phyloP scores from a whole-genome alignment of 2,113 vertebrate species.

The Cercocebus atys region DNA sequence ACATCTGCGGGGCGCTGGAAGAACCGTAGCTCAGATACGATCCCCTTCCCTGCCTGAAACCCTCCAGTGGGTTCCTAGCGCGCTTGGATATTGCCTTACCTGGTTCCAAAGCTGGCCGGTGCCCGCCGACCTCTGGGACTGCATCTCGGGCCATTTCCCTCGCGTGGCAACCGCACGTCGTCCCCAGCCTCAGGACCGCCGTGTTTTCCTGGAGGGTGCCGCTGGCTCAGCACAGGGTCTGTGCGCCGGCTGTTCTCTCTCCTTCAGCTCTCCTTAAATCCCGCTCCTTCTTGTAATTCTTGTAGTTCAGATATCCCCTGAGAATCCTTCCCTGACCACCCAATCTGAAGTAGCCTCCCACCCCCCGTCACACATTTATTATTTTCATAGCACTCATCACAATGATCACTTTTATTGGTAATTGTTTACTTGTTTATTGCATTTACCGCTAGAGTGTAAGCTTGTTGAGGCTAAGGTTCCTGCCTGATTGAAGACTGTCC shows the following conservation, averaged over 20 bases:
- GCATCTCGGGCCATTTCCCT: too few species aligned
- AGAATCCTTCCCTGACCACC: background rate
- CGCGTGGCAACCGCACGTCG: rapidly evolving
- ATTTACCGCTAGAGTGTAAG: background rate
- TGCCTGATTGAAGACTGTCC: background rate
- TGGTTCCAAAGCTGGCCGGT: background rate
- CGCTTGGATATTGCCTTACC: too few species aligned
- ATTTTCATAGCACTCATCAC: background rate
- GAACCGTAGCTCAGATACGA: background rate
- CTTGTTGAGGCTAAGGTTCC: background rate
- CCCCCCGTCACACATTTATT: background rate
- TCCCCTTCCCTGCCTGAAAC: background rate
- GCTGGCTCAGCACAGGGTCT: background rate
- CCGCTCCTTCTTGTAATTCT: background rate
- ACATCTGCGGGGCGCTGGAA: background rate
- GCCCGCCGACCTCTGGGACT: background rate
- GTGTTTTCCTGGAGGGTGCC: background rate
- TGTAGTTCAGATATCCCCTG: background rate
- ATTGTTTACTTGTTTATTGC: background rate
- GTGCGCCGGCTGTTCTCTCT: background rate
- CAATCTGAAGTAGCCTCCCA: background rate
- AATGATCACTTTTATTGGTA: background rate
- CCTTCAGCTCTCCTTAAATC: background rate
- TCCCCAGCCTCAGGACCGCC: too few species aligned
- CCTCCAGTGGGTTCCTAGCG: background rate